Conservation (phyloP, 2,888 invertebrate species). For the Adineta ricciae region DNA sequence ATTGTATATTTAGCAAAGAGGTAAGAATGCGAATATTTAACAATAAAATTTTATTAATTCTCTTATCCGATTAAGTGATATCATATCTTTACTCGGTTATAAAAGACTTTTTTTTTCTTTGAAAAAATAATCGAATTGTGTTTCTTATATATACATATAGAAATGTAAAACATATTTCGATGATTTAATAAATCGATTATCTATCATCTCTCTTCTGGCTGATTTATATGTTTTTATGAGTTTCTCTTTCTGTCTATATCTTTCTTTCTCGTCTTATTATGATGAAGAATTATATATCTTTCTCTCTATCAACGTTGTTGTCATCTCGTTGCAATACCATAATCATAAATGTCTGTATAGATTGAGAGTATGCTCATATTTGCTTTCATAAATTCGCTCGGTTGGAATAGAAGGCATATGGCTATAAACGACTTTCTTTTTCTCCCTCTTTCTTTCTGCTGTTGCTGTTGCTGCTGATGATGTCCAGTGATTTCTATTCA, state of each 20-base stretch:
- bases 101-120: too few relatives aligned
- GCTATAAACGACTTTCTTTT: constrained; percentile 5
- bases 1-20: neutral
- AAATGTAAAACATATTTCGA: neutral
- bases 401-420: constrained; percentile 1
- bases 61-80: neutral
- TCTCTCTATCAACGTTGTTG: constrained; percentile 9
- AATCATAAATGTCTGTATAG: constrained; percentile 5
- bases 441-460: neutral
- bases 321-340: constrained; percentile 9
- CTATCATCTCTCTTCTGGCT: neutral
- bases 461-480: neutral
- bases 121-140: too few relatives aligned
- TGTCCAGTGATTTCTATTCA: neutral
- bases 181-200: constrained; percentile 2
- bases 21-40: neutral
- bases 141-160: too few relatives aligned
- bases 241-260: neutral
- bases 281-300: constrained; percentile 5
- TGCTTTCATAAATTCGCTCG: constrained; percentile 15
- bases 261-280: constrained; percentile 2
- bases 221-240: constrained; percentile 15
- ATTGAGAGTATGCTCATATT: constrained; percentile 8
- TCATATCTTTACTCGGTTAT: neutral
- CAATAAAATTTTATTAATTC: constrained; percentile 13